Base-by-base conservation (phyloP, 2,797 vertebrate species). In the Malurus leucopterus region DNA sequence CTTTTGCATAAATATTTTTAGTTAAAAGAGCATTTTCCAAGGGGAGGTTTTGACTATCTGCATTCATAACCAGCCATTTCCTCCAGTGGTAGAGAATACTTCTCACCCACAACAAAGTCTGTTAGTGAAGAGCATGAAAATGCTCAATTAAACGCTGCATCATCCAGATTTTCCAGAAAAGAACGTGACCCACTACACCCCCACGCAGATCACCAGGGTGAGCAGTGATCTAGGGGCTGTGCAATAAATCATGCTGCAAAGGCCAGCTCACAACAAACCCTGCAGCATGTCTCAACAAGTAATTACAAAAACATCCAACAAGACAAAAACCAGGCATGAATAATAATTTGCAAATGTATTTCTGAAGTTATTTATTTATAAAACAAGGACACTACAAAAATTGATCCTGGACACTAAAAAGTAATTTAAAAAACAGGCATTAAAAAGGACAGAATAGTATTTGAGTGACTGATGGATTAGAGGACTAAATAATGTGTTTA, bases 111-210 rank as follows among this genome's bases (percentile, higher is more conserved):
- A 9, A 14, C 5, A 1, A 6, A 36, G 19, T 11, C 51, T 46
- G 38, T 29, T 12, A 43, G 36, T n/a, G 23, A 86, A 57, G 21
- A 61, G 8, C 53, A 53, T 2, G 34, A 32, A 84, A 38, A 41
- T 13, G 50, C 36, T 67, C 5, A 8, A 2, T n/a, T 23, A 61
- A 62, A 81, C 76, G 14, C 49, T 4, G 2, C 40, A 29, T 30
- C 27, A 11, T 10, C 10, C 55, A 32, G 34, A 40, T 71, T 71
- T n/a, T 40, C 32, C 11, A 46, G 38, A 59, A 26, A n/a, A 34
- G 41, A 67, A 16, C 0, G 0, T 0, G 0, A 29, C 2, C 40
- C 41, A 5, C 15, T 15, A 58, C 70, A 30, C 9, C 62, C 58
- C 27, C 54, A 55, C 4, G 0, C 50, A 41, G 6, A 50, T 40